A percentile compares a stretch with the other conserved stretches of the same genome.
phyloP scores from a whole-genome alignment of 2,113 vertebrate genomes.

The Corapipo altera region DNA sequence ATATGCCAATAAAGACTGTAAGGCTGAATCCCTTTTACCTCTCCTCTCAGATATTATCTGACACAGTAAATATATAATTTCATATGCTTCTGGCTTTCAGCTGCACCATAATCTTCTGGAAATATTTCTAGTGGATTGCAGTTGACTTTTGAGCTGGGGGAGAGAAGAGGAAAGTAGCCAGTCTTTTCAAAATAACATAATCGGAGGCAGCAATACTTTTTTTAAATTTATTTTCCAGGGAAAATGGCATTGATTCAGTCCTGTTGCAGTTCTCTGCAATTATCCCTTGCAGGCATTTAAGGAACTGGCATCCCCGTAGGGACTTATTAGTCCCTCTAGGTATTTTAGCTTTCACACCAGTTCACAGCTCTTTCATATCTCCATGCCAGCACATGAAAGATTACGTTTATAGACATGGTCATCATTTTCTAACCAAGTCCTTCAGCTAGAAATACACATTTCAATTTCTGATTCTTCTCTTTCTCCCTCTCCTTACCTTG shows the following conservation, averaged over 20 bases:
- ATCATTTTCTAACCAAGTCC: conserved; percentile 47
- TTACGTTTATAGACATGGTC: conserved; percentile 37
- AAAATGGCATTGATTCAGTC: conserved; percentile 56
- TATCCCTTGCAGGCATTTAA: conserved; percentile 71
- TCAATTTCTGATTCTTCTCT: conserved; percentile 31
- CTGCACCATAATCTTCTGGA: conserved; percentile 7
- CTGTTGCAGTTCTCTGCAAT: conserved; percentile 59
- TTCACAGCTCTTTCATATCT: conserved; percentile 61
- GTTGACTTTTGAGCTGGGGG: conserved; percentile 39
- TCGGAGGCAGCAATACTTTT: conserved; percentile 16
- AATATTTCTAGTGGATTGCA: conserved; percentile 23
- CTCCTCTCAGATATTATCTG: conserved; percentile 21
- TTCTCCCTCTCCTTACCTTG: neutral
- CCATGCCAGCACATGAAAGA: conserved; percentile 43
- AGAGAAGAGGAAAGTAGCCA: neutral
- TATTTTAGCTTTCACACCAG: conserved; percentile 65
- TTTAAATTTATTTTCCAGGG: neutral
- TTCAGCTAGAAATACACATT: conserved; percentile 2
- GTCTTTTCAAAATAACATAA: conserved; percentile 1
- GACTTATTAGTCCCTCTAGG: conserved; percentile 61
- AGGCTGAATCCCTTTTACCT: neutral
- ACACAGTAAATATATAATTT: conserved; percentile 52
- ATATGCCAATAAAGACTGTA: conserved; percentile 38
- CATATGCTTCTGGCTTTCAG: conserved; percentile 28
- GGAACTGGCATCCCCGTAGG: conserved; percentile 41